Base-by-base conservation (phyloP, 2,797 vertebrate species). In the Xiphophorus birchmanni region DNA sequence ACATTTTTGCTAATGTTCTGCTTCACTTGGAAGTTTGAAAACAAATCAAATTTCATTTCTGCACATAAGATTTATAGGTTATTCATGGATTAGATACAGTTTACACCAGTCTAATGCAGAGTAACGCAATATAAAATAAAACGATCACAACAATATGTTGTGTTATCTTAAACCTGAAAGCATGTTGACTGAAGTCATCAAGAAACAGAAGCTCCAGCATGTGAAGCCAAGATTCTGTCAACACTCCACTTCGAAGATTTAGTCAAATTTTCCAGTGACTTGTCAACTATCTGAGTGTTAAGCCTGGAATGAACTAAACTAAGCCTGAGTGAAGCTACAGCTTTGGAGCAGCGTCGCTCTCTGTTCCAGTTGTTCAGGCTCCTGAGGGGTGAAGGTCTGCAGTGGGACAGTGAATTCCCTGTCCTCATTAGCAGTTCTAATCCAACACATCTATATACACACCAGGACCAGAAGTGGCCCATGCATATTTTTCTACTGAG, bases 351-450 rank as follows among this genome's bases (percentile, higher is more conserved):
- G 58, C 69, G 42, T 35, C 58, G 23, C 44, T 32, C 67, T 80
- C 73, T 78, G 75, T 87, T 86, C 80, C 75, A 78, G 50, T 60
- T 11, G 72, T 88, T 81, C 40, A 45, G 75, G 77, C 47, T 80
- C 77, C 65, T 56, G 63, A 73, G 44, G 75, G 79, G 56, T 1
- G 73, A 83, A 60, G 78, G 78, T 72, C 71, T 65, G 52, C 74
- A 58, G 56, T 63, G 60, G 40, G 81, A 84, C 42, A 58, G 76
- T 82, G 42, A 82, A 80, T 81, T 71, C 65, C 29, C 77, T 73
- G 80, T 65, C 73, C 75, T 85, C 74, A 80, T 89, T 87, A 82
- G 50, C 32, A 42, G n/a, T 42, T 81, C 50, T 81, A 72, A 88
- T 83, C 72, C 45, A 15, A n/a, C 37, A 12, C 75, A 60, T 71